These are phyloP conservation scores for Drosophila bipectinata DNA, from an alignment of 1,140 invertebrate species.

Conservation along the genomic window DNA sequence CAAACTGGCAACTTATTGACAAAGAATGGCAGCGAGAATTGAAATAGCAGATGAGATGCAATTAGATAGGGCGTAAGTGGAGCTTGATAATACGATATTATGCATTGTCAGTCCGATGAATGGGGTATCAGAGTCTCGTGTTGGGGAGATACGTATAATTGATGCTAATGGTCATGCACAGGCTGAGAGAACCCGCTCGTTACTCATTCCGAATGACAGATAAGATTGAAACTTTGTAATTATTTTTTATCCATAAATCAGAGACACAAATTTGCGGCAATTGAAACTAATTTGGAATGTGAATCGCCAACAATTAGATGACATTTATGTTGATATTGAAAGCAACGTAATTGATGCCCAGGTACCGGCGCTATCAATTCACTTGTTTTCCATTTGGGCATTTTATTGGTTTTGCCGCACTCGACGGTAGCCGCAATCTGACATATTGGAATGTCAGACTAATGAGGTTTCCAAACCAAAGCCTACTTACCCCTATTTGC, in stretches of 20 bases:
- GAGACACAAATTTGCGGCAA: background rate
- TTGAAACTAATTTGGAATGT: background rate
- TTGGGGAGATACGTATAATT: background rate
- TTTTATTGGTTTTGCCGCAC: constrained; percentile 34
- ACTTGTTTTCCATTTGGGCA: background rate
- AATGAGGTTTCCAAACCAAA: constrained; percentile 75
- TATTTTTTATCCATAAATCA: background rate
- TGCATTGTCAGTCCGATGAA: constrained; percentile 12
- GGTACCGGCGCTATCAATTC: background rate
- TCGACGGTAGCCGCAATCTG: constrained; percentile 35
- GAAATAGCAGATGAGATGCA: constrained; percentile 60
- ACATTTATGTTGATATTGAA: background rate
- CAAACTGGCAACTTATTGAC: constrained; percentile 52
- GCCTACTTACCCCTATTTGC: constrained; percentile 58
- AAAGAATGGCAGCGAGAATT: constrained; percentile 53
- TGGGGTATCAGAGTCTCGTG: background rate
- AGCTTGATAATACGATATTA: constrained; percentile 29
- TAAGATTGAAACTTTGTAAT: no score
- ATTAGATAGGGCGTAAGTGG: constrained; percentile 57
- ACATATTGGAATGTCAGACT: constrained; percentile 67
- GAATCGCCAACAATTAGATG: background rate
- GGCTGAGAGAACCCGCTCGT: background rate
- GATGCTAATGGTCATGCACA: constrained; percentile 1
- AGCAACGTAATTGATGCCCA: constrained; percentile 3
- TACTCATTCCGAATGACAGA: no score